These are phyloP conservation scores for Cinara cedri DNA, from an alignment of 2,888 invertebrate genomes.

Conservation along the genomic window DNA sequence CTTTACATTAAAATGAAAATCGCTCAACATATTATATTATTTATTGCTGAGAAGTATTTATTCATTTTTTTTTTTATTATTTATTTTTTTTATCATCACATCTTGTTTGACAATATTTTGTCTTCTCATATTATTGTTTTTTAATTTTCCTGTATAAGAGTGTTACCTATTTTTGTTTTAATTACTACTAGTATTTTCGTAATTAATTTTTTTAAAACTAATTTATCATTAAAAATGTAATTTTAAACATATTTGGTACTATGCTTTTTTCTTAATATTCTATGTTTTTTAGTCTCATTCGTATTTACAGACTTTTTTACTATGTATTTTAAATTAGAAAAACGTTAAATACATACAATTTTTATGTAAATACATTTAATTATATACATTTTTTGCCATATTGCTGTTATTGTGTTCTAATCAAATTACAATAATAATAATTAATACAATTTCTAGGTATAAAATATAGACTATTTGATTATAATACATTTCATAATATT, in stretches of 20 bases:
- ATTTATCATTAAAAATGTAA: constrained; percentile 44
- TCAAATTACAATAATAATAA: constrained; percentile 50
- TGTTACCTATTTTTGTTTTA: constrained; percentile 53
- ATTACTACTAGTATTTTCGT: constrained; percentile 47
- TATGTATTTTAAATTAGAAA: constrained; percentile 49
- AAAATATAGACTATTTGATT: constrained; percentile 40
- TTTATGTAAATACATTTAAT: constrained; percentile 50
- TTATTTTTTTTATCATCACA: constrained; percentile 22
- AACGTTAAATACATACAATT: constrained; percentile 30
- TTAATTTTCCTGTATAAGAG: constrained; percentile 44
- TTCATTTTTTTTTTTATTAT: constrained; percentile 15
- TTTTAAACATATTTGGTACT: constrained; percentile 45
- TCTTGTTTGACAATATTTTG: constrained; percentile 31
- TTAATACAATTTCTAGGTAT: constrained; percentile 46
- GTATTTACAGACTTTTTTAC: constrained; percentile 49
- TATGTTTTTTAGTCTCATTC: constrained; percentile 51
- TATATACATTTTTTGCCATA: constrained; percentile 52
- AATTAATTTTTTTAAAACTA: constrained; percentile 36
- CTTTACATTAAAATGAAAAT: constrained; percentile 37
- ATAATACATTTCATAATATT: constrained; percentile 35
- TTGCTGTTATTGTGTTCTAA: constrained; percentile 52
- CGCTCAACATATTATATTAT: constrained; percentile 50
- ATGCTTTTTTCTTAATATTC: constrained; percentile 52
- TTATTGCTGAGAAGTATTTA: constrained; percentile 36
- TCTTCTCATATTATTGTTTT: constrained; percentile 36